Evolutionary conservation across 35 echinoderm and acorn worm species (phyloP).

Genomic region (Ophiothrix spiculata): DNA sequence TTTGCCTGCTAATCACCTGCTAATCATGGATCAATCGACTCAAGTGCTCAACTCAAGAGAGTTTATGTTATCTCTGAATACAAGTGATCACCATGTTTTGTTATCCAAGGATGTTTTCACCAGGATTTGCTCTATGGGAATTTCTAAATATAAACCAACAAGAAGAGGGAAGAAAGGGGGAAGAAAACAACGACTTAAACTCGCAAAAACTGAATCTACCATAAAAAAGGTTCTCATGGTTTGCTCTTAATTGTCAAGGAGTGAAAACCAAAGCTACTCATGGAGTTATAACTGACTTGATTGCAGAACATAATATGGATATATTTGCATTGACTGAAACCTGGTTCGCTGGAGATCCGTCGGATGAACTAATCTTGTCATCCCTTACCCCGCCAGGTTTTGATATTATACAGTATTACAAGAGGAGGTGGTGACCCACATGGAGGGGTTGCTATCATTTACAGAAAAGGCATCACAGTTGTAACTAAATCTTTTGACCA

Average conservation of each 20-base stretch:
- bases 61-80: too few relatives aligned
- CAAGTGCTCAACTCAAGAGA: too few relatives aligned
- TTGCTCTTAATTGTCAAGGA: conserved; percentile 6
- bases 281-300: conserved; percentile 7
- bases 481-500: neutral
- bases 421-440: neutral
- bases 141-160: too few relatives aligned
- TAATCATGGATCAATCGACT: too few relatives aligned
- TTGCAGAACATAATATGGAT: conserved; percentile 8
- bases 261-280: conserved; percentile 12
- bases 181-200: too few relatives aligned
- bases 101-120: too few relatives aligned
- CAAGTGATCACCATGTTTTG: too few relatives aligned
- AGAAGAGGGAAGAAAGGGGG: too few relatives aligned
- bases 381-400: conserved; percentile 5
- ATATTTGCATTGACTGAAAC: conserved; percentile 13
- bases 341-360: neutral
- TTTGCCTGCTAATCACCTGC: too few relatives aligned
- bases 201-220: too few relatives aligned
- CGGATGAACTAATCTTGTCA: neutral
- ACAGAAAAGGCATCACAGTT: conserved; percentile 1
- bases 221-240: too few relatives aligned
- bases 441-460: conserved; percentile 5
- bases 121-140: too few relatives aligned
- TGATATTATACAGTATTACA: neutral